Base-by-base conservation (phyloP, 2,888 invertebrate species). In the Drosophila borborema region DNA sequence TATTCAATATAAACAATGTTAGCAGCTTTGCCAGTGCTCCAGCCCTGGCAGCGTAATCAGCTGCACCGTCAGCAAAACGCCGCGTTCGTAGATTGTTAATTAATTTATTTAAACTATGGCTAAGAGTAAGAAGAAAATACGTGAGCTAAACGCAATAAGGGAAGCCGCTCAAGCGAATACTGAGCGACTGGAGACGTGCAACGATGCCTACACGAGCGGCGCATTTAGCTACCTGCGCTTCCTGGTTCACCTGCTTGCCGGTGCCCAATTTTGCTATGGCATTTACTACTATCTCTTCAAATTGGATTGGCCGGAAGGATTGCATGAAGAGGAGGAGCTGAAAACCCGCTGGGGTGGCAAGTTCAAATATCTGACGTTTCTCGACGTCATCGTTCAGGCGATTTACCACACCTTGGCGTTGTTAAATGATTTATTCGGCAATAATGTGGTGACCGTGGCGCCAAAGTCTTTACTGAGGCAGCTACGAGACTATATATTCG, bases 361-460 rank as follows among this genome's bases (percentile, higher is more conserved):
- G 93, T 95, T 97, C 76, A 97, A 97, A 93, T 97, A 95, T 92
- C 94, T 97, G 70, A 97, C 97, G 14, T 96, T 95, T 86, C 95
- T 97, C 94, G 94, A 97, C 94, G 96, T 96, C 93, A 95, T 96
- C 86, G 92, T 96, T 56, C 96, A 97, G 94, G 95, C 96, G 5
- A 75, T 95, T 14, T 98, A 97, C 92, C 97, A 96, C 92, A 94
- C 95, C 5, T 90, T 97, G 74, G 96, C 96, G 60, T 89, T 96
- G 4, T 65, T 96, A 0, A 97, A 97, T 93, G 97, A 97, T 92
- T 66, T 97, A 0, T 92, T 95, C 80, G 97, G 97, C 16, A 95
- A 95, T 59, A 96, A 96, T 92, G 95, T 95, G 80, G 92, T 95
- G 8, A 93, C 93, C 28, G 93, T 94, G 68, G 95, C 96, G 67